These are phyloP conservation scores for Boloria selene DNA, from an alignment of 2,888 invertebrate species.

Conservation along the genomic window DNA sequence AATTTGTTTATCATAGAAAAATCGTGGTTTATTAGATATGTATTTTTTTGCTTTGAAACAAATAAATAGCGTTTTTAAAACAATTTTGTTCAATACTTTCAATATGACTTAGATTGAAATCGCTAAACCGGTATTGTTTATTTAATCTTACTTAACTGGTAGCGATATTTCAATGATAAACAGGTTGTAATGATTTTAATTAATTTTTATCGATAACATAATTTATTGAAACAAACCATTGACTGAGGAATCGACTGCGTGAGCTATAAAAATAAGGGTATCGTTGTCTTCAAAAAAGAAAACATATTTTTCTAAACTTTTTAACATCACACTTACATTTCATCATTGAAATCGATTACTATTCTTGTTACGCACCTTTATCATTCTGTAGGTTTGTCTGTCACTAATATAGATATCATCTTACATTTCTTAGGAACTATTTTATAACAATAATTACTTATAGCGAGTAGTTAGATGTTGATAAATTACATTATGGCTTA, in stretches of 20 bases:
- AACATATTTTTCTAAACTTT: constrained; percentile 81
- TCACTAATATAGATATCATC: constrained; percentile 45
- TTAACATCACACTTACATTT: constrained; percentile 68
- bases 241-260: constrained; percentile 78
- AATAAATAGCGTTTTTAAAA: no score
- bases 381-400: constrained; percentile 49
- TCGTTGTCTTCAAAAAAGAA: constrained; percentile 67
- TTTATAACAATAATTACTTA: constrained; percentile 52
- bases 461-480: constrained; percentile 71
- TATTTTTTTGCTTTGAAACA: neutral
- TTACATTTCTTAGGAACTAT: constrained; percentile 42
- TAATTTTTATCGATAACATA: constrained; percentile 14
- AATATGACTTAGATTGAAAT: no score
- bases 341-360: constrained; percentile 66
- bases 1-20: constrained; percentile 12
- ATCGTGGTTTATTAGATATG: neutral
- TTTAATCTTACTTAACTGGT: no score
- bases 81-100: no score
- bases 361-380: constrained; percentile 60
- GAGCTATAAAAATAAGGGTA: constrained; percentile 69
- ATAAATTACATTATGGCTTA: constrained; percentile 50
- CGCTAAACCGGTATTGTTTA: no score
- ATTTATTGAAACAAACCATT: constrained; percentile 44
- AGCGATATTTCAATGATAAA: constrained; percentile 8
- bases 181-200: constrained; percentile 11